Evolutionary conservation across 2,888 invertebrate genomes (phyloP), one percentile per base, ranked within the genome.

Genomic region (Pammene aurita): DNA sequence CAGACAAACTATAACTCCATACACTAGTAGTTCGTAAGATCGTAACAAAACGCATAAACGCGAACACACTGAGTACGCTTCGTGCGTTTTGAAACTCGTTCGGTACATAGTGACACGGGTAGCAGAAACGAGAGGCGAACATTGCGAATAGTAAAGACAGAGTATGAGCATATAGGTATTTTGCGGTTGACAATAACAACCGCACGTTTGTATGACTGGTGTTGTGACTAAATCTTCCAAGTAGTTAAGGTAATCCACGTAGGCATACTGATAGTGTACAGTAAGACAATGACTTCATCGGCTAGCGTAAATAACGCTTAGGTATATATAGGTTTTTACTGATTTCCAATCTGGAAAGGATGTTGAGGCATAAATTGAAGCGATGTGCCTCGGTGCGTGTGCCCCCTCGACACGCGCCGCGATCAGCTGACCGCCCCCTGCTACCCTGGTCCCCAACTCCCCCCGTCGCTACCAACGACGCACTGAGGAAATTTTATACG

Each of bases 371-470:
- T 77, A 78, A 84, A 81, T 82, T 83, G 83, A 81, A 78, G 77
- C 76, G 78, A 78, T 77, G 83, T 74, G 78, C 78, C 69, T 77
- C 77, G 77, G 72, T 84, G 84, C 83, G 84, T 82, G 84, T 82
- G 84, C 44, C 75, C 58, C 82, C 80, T 77, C 76, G 71, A 75
- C 74, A 74, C 60, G 62, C 68, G 72, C 66, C 71, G 66, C 84
- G 86, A 90, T 90, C 91, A 90, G 91, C 90, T 90, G 90, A 90
- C 75, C 77, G 78, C 80, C 79, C 81, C 77, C 78, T 77, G 80
- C 79, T 75, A 73, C 75, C 79, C 77, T 75, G 78, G 74, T 63
- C 61, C 46, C 46, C 14, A 34, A 14, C 65, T 14, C 26, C 66
- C 58, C 55, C 58, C 46, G 64, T 50, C 66, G 56, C 14, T 14